Base-by-base conservation (phyloP, 2,888 invertebrate genomes). In the Ectemnius continuus region DNA sequence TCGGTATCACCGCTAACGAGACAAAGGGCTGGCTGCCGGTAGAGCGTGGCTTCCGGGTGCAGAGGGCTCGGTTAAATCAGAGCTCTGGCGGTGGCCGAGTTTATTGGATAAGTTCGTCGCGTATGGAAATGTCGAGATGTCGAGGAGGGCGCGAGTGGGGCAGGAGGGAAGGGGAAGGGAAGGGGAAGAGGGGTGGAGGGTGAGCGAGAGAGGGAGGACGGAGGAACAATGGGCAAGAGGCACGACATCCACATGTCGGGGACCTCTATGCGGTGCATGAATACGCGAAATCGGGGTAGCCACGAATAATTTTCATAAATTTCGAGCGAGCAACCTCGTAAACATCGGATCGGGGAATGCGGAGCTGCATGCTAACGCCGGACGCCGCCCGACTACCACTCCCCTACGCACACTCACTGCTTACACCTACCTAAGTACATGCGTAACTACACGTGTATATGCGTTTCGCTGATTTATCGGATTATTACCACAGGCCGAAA, bases 251-350 rank as follows among this genome's bases (percentile, higher is more conserved):
- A 77, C 67, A 77, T 76, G 77, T 76, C 77, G 69, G 26, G 36
- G 61, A 26, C 14, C n/a, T 20, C 59, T 67, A 57, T 23, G 76
- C 80, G 69, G 59, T 23, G 76, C 80, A 84, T 82, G 83, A 86
- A 85, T 81, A 84, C 84, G 83, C 83, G 83, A 85, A 83, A 84
- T 84, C 78, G 81, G 76, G 79, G 78, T 76, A 84, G 80, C 76
- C 80, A 78, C 81, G 87, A 89, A 89, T 89, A 89, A 89, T 88
- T 89, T 89, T 89, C 88, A 89, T 89, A 89, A 89, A 89, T 89
- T 88, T 87, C 81, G 76, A 57, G 66, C 56, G 59, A 63, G 64
- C 47, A 75, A 77, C 77, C 82, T 87, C 86, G 86, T 86, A 87
- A 88, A 88, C 82, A 86, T 86, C 65, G 80, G 57, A 79, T 79